Percentiles rank a stretch among this genome's conserved stretches.
These are phyloP conservation scores for Ariolimax columbianus DNA, from an alignment of 2,888 invertebrate genomes.

Conservation along the genomic window DNA sequence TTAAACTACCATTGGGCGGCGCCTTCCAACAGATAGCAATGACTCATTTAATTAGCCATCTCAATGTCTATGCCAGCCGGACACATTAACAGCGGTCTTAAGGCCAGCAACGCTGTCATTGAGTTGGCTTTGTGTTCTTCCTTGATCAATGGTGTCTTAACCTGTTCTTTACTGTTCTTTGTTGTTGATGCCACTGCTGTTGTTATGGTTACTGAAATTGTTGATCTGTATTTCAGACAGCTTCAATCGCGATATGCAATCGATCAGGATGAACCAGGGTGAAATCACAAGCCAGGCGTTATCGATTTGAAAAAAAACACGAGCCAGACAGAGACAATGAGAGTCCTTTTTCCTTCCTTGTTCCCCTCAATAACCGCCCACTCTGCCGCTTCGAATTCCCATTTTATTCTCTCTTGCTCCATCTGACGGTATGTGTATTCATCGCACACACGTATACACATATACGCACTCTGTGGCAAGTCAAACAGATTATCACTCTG, in stretches of 20 bases:
- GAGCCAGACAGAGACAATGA: neutral
- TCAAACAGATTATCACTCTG: no score
- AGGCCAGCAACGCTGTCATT: neutral
- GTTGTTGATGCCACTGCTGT: neutral
- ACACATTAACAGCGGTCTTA: neutral
- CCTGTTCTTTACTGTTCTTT: neutral
- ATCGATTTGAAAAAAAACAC: neutral
- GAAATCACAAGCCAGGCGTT: neutral
- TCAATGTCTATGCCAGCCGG: neutral
- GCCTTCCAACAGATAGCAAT: neutral
- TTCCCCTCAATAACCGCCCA: no score
- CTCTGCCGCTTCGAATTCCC: neutral
- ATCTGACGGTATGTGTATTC: no score
- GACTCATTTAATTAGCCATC: neutral
- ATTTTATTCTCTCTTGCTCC: neutral
- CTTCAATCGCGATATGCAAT: neutral
- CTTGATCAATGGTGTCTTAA: neutral
- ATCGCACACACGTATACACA: no score
- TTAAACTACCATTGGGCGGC: neutral
- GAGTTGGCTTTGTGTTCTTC: neutral
- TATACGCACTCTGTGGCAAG: no score
- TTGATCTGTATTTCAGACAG: neutral
- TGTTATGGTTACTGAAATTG: neutral
- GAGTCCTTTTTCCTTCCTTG: no score
- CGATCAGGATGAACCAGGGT: neutral